Evolutionary conservation across 2,113 vertebrate species (phyloP).

Genomic region (Oophaga pumilio): DNA sequence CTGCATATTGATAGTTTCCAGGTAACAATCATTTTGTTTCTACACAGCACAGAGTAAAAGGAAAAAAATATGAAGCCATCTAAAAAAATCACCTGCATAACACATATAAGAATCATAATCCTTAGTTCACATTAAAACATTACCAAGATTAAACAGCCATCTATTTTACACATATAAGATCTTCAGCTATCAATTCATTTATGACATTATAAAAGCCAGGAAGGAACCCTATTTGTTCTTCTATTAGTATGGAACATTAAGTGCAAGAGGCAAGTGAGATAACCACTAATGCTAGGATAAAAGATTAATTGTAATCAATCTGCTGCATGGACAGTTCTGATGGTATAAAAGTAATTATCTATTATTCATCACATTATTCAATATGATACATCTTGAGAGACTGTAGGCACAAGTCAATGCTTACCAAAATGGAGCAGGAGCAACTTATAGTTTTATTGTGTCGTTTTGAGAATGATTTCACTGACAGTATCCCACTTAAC

Average conservation of each 20-base stretch:
- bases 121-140: slow-evolving; percentile 10
- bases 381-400: slow-evolving; percentile 27
- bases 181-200: slow-evolving; percentile 28
- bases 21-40: too few species aligned
- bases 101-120: neutral
- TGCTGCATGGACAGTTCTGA: slow-evolving; percentile 31
- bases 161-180: slow-evolving; percentile 14
- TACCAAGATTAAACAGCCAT: neutral
- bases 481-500: too few species aligned
- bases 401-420: slow-evolving; percentile 16
- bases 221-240: slow-evolving; percentile 47
- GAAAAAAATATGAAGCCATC: too few species aligned
- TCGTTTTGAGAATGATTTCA: neutral
- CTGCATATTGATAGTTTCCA: too few species aligned
- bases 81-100: neutral
- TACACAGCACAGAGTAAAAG: too few species aligned
- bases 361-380: slow-evolving; percentile 52
- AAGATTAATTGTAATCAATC: slow-evolving; percentile 52
- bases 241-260: slow-evolving; percentile 33
- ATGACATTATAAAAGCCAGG: slow-evolving; percentile 51
- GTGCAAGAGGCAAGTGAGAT: slow-evolving; percentile 16
- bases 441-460: neutral
- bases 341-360: slow-evolving; percentile 53
- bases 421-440: neutral
- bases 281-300: slow-evolving; percentile 40